phyloP scores from a whole-genome alignment of 2,113 vertebrate species.

The Pomatostomus ruficeps region DNA sequence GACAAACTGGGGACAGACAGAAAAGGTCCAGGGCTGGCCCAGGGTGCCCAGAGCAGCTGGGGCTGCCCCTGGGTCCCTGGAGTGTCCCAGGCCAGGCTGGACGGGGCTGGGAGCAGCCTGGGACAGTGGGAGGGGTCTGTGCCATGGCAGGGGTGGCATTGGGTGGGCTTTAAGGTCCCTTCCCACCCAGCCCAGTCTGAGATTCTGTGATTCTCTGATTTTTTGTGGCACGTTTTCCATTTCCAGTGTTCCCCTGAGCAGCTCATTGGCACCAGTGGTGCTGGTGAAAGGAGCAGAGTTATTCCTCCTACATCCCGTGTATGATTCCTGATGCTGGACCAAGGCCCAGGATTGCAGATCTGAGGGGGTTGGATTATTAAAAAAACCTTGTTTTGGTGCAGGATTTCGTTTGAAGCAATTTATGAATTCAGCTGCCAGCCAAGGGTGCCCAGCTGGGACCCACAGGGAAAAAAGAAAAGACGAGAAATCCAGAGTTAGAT shows the following conservation, averaged over 20 bases:
- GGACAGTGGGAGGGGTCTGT: background rate
- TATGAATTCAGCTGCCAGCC: background rate
- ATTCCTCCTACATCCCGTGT: background rate
- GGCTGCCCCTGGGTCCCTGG: background rate
- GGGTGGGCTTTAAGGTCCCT: rapidly evolving
- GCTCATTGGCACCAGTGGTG: rapidly evolving
- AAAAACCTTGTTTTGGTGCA: background rate
- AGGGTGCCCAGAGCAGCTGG: background rate
- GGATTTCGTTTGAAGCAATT: background rate
- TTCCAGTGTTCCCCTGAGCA: rapidly evolving
- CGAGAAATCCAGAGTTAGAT: background rate
- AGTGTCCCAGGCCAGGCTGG: background rate
- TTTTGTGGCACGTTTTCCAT: rapidly evolving
- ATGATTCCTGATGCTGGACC: background rate
- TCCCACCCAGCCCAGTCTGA: background rate
- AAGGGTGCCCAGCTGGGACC: background rate
- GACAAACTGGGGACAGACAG: background rate
- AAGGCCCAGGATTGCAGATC: background rate
- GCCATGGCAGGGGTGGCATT: background rate
- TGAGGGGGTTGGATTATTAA: background rate
- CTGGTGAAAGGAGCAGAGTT: background rate
- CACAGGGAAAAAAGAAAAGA: rapidly evolving
- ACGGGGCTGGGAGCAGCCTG: background rate
- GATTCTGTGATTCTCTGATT: background rate
- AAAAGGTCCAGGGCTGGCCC: background rate